phyloP scores from a whole-genome alignment of 2,888 invertebrate species.

The Scaptodrosophila latifasciaeformis region DNA sequence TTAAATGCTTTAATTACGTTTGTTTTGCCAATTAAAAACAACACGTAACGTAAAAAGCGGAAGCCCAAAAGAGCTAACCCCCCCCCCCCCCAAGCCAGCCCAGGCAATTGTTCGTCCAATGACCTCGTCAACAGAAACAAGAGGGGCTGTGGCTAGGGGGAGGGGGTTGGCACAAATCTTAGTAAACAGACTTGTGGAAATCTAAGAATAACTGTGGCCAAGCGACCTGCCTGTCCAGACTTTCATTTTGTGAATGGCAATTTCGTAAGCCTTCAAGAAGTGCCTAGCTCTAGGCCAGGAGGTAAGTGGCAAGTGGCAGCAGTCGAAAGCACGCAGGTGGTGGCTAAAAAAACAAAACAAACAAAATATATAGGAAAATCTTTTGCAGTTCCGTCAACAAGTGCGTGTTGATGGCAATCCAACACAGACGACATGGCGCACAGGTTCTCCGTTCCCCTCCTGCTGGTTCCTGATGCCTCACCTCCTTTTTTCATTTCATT shows the following conservation, averaged over 20 bases:
- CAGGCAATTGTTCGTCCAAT: conserved; percentile 46
- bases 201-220: too few species aligned
- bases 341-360: too few species aligned
- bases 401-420: conserved; percentile 41
- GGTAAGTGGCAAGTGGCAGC: not conserved
- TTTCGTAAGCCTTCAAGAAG: not conserved
- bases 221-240: too few species aligned
- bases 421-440: not conserved
- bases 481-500: conserved; percentile 23
- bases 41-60: conserved; percentile 31
- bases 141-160: not conserved
- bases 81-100: not conserved
- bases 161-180: not conserved
- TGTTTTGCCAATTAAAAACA: conserved; percentile 56
- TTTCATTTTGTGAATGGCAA: too few species aligned
- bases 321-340: not conserved
- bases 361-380: too few species aligned
- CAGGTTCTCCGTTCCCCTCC: not conserved
- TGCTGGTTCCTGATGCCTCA: not conserved
- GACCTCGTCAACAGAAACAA: conserved; percentile 30
- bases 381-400: conserved; percentile 10
- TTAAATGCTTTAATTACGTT: conserved; percentile 62
- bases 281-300: too few species aligned
- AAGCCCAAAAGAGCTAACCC: not conserved
- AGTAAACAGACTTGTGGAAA: too few species aligned